Evolutionary conservation across 2,797 vertebrate species (phyloP).

Genomic region (Fistularia tabacaria): DNA sequence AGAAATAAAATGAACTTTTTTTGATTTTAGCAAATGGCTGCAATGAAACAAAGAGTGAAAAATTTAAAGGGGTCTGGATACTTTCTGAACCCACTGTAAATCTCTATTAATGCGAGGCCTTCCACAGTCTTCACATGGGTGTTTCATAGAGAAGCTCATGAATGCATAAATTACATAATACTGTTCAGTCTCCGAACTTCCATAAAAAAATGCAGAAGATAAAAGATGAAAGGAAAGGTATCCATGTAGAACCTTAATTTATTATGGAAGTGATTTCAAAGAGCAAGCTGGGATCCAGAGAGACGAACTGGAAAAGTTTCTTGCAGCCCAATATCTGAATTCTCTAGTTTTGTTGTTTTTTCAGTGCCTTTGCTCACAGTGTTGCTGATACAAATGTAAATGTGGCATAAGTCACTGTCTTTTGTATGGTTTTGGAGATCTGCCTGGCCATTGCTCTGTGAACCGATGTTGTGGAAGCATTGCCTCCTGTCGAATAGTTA

Average conservation of each 20-base stretch:
- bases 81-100: slow-evolving; percentile 3
- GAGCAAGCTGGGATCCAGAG: slow-evolving; percentile 17
- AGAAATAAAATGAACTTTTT: too few relatives aligned
- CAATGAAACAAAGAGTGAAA: too few relatives aligned
- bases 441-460: slow-evolving; percentile 35
- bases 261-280: slow-evolving; percentile 29
- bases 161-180: slow-evolving; percentile 29
- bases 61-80: too few relatives aligned
- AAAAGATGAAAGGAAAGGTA: slow-evolving; percentile 35
- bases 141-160: slow-evolving; percentile 32
- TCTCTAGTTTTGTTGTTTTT: slow-evolving; percentile 1
- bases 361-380: slow-evolving; percentile 33
- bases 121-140: slow-evolving; percentile 22
- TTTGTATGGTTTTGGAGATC: slow-evolving; percentile 31
- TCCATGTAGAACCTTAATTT: slow-evolving; percentile 37
- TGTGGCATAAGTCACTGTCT: slow-evolving; percentile 31
- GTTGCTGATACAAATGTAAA: slow-evolving; percentile 35
- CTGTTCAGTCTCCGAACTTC: slow-evolving; percentile 10
- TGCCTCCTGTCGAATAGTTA: slow-evolving; percentile 31
- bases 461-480: slow-evolving; percentile 25
- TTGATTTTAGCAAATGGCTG: too few relatives aligned
- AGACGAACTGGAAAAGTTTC: slow-evolving; percentile 28
- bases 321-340: slow-evolving; percentile 13
- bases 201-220: slow-evolving; percentile 29
- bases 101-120: slow-evolving; percentile 23